Base-by-base conservation (phyloP, 2,113 vertebrate genomes). In the Poicephalus meyeri region DNA sequence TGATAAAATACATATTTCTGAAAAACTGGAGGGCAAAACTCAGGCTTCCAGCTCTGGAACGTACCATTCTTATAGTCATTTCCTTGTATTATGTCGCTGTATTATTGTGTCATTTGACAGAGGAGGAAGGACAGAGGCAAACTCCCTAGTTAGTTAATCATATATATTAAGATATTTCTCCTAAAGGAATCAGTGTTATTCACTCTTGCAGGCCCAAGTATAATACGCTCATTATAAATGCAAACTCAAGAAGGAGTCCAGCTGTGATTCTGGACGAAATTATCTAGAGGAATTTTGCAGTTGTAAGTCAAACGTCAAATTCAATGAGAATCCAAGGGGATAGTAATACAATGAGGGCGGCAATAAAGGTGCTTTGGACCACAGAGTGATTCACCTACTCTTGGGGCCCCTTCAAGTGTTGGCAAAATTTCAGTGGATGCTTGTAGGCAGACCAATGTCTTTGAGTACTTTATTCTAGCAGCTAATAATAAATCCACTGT, bases 401-500 rank as follows among this genome's bases (percentile, higher is more conserved):
- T 55, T 56, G 44, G 49, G 61, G 4, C 26, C 29, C 19, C 44
- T 86, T 89, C 13, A 26, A 21, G 19, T 42, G 3, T 1, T 82
- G 60, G 37, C 76, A 96, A 26, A 19, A 71, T 26, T 18, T 25
- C 16, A 74, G 44, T 58, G 42, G 37, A 50, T 58, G 25, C 8
- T 53, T 79, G 58, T 26, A 86, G 49, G 33, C 37, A 96, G 65
- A 94, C 13, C 49, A 61, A 58, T 74, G 85, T 52, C 53, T 90
- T 60, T 46, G 24, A 92, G 52, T 70, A 76, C 61, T 91, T 95
- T 85, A 82, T 89, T 94, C 58, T 91, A 84, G 76, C 73, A 93
- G 64, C 52, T 93, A 83, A 93, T 86, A 86, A 82, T 80, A 97
- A 94, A 91, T 91, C 26, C 15, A 72, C 76, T 24, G 41, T 50